Percentiles rank a stretch among this genome's conserved stretches.
phyloP scores from a whole-genome alignment of 2,113 vertebrate genomes.

The Pelecanus crispus region DNA sequence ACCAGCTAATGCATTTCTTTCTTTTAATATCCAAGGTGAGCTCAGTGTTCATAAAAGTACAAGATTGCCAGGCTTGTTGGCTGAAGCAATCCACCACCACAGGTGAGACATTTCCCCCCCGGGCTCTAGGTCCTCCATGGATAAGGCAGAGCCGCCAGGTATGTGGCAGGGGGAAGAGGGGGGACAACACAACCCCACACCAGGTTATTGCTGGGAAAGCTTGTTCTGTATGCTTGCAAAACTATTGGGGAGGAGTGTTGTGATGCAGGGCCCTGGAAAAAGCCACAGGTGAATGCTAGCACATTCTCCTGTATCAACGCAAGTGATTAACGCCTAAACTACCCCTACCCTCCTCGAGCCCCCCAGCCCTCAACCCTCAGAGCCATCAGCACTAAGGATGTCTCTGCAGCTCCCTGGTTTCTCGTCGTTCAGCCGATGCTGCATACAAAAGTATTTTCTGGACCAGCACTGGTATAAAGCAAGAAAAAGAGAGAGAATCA shows the following conservation, averaged over 20 bases:
- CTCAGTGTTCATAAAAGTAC: neutral
- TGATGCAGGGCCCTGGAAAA: neutral
- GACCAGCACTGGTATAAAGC: neutral
- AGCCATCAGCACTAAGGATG: neutral
- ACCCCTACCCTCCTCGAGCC: neutral
- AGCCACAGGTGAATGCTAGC: neutral
- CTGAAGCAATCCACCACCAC: neutral
- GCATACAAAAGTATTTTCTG: neutral
- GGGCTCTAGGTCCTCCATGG: neutral
- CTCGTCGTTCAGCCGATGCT: neutral
- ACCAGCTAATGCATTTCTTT: neutral
- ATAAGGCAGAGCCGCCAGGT: neutral
- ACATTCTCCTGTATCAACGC: neutral
- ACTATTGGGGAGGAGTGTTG: neutral
- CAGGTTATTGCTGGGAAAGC: neutral
- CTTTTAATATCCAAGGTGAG: constrained; percentile 26
- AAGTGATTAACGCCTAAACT: neutral
- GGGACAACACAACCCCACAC: accelerated
- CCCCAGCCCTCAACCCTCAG: neutral
- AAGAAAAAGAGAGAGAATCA: neutral
- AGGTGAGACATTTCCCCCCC: neutral
- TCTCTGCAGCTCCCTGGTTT: neutral
- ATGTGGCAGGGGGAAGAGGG: neutral
- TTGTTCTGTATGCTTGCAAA: neutral
- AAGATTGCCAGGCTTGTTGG: neutral